phyloP scores from a whole-genome alignment of 2,113 vertebrate genomes.

The Cnemophilus loriae region DNA sequence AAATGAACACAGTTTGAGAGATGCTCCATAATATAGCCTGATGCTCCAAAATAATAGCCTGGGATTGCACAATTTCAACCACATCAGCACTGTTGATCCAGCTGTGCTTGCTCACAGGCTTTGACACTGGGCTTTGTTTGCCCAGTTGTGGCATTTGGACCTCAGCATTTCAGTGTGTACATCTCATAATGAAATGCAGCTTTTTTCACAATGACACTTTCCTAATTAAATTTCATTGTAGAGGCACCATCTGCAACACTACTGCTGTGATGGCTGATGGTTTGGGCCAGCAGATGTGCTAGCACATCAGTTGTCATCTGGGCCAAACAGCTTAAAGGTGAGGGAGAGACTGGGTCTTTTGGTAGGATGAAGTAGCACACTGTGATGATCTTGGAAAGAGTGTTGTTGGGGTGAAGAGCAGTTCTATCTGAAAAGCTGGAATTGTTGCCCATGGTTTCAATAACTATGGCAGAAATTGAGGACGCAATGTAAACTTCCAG shows the following conservation, averaged over 20 bases:
- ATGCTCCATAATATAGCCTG: too few species aligned
- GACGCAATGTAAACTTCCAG: neutral
- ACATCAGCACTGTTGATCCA: neutral
- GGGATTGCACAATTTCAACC: neutral
- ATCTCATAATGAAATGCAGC: neutral
- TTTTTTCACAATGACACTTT: neutral
- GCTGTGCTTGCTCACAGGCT: rapidly evolving
- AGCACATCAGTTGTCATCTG: neutral
- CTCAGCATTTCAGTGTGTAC: neutral
- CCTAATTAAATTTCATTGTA: neutral
- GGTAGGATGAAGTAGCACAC: neutral
- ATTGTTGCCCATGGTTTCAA: rapidly evolving
- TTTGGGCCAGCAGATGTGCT: neutral
- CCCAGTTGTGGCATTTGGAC: neutral
- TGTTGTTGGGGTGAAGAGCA: neutral
- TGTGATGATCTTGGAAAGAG: neutral
- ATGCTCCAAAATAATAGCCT: neutral
- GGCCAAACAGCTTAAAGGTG: neutral
- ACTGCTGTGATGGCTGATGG: neutral
- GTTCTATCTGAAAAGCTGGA: neutral
- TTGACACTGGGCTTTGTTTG: rapidly evolving
- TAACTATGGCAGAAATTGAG: neutral
- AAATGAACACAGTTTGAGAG: neutral
- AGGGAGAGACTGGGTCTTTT: neutral
- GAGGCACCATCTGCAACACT: neutral